Evolutionary conservation across 1,140 invertebrate species (phyloP), one percentile per base, ranked within the genome.

Genomic region (Pogonus chalceus): DNA sequence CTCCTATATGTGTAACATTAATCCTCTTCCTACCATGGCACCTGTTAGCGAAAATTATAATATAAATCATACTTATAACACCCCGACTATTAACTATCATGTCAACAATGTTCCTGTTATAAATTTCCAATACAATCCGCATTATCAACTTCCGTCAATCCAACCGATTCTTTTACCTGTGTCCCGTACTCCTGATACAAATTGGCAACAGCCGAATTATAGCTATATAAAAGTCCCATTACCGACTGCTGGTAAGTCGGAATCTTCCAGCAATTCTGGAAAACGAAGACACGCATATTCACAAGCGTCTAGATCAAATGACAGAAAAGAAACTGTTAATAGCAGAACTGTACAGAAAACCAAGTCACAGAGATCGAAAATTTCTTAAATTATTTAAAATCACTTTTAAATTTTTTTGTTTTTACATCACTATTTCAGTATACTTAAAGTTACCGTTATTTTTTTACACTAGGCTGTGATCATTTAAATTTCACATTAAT

Each of bases 11-110:
- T 31, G 26, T 43, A 46, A 51, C 16, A 35, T 22, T 47, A 47
- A 35, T 43, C 7, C 56, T 20, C 47, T 49, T 22, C 24, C 59
- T 31, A 57, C 21, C 39, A 55, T 51, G 23, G 59, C 61, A 10
- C n/a, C n/a, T n/a, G 50, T 62, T 21, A 61, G 57, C 20, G 61
- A 61, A 35, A 57, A 62, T 35, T 61, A 56, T 51, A 62, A 62
- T 55, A 55, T 55, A 20, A 62, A 60, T 55, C 61, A 62, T 51
- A 62, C 60, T 22, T 62, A 61, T 53, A 59, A 62, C 46, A 62
- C 61, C 52, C 59, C 61, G 1, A 62, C 61, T 14, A 62, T 62
- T 43, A 62, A 62, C 53, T 62, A 62, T 56, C 61, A 62, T 52
- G 60, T 62, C 57, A 60, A 48, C 50, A 61, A 62, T 39, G 56